Conservation (phyloP, 2,113 vertebrate species). For the Chamaetylas fuelleborni region DNA sequence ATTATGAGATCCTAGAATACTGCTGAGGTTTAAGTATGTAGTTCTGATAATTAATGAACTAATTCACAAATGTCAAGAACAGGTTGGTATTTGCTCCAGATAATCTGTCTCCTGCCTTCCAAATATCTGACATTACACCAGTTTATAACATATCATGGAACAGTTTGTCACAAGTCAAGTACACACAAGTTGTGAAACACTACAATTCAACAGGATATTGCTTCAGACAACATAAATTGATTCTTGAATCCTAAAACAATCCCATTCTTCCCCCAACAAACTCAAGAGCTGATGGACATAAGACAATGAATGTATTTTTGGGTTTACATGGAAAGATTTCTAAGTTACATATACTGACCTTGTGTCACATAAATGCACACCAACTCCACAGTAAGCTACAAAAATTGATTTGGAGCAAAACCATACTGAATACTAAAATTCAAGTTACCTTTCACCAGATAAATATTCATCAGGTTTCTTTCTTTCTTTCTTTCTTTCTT, state of each 20-base stretch:
- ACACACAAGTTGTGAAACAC: neutral
- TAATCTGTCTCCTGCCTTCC: neutral
- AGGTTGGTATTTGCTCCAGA: neutral
- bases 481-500: too few species aligned
- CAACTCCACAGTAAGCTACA: neutral
- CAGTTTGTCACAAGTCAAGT: neutral
- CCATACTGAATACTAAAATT: neutral
- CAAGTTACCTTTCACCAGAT: neutral
- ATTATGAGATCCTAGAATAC: neutral
- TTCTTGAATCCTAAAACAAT: neutral
- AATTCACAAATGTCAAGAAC: neutral
- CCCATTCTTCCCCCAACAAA: neutral
- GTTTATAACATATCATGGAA: neutral
- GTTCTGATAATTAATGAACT: neutral
- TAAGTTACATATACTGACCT: neutral
- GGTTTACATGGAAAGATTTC: neutral
- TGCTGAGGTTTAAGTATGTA: neutral
- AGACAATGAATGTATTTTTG: neutral
- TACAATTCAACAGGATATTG: neutral
- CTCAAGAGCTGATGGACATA: neutral
- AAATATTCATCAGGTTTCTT: neutral
- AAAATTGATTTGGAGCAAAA: neutral
- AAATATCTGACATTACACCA: neutral
- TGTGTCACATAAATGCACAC: accelerated
- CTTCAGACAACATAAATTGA: neutral